Evolutionary conservation across 2,888 invertebrate genomes (phyloP).

Genomic region (Latheticus oryzae): DNA sequence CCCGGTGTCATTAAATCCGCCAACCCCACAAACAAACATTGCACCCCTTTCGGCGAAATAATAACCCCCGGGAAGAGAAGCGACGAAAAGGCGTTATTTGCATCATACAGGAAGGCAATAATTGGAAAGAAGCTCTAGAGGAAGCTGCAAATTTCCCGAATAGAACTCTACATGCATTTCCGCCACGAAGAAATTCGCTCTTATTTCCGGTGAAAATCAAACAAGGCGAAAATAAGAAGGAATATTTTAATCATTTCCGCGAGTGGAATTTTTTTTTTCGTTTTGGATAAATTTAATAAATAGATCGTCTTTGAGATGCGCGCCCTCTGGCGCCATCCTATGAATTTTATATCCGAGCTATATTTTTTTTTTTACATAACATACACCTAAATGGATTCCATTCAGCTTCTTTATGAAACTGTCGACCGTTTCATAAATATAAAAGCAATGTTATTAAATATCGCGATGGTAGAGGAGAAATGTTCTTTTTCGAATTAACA

Average conservation of each 20-base stretch:
- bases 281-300: too few species aligned
- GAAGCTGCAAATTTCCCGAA: conserved; percentile 60
- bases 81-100: conserved; percentile 50
- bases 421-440: conserved; percentile 38
- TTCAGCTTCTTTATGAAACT: conserved; percentile 33
- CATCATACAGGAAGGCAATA: conserved; percentile 59
- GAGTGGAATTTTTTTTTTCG: too few species aligned
- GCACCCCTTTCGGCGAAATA: conserved; percentile 38
- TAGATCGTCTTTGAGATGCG: not conserved
- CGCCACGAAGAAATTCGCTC: too few species aligned
- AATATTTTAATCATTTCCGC: too few species aligned
- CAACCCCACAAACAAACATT: conserved; percentile 40
- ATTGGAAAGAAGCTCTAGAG: conserved; percentile 55
- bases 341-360: conserved; percentile 35
- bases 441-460: conserved; percentile 40
- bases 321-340: conserved; percentile 9
- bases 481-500: conserved; percentile 48
- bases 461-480: conserved; percentile 27
- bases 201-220: too few species aligned
- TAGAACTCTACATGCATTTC: conserved; percentile 43
- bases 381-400: conserved; percentile 29
- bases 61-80: conserved; percentile 33
- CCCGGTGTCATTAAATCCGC: conserved; percentile 49
- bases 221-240: too few species aligned
- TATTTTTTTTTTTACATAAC: conserved; percentile 24